Conservation (phyloP, 2,888 invertebrate genomes). For the Heliconius erato region DNA sequence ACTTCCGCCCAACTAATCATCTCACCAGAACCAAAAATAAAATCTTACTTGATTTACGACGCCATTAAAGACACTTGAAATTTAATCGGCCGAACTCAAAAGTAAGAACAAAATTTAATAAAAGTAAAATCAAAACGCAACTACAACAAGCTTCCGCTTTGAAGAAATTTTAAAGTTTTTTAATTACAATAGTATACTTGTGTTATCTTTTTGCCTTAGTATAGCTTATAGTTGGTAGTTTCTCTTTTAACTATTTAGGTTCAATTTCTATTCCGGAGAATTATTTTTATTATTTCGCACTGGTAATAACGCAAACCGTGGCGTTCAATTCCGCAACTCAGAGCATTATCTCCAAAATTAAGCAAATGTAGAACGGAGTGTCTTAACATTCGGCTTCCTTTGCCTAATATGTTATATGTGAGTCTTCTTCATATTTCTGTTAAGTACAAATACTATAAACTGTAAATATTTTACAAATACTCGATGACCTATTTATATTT, state of each 20-base stretch:
- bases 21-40: slow-evolving; percentile 46
- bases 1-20: slow-evolving; percentile 43
- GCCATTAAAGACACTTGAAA: slow-evolving; percentile 52
- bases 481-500: slow-evolving; percentile 15
- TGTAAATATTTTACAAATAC: slow-evolving; percentile 1
- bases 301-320: no score
- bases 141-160: slow-evolving; percentile 19
- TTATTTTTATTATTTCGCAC: no score
- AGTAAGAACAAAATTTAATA: slow-evolving; percentile 48
- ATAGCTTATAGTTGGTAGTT: neutral
- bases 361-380: no score
- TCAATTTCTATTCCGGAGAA: no score
- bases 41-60: slow-evolving; percentile 50
- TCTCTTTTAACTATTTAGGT: no score
- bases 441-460: no score
- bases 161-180: slow-evolving; percentile 1
- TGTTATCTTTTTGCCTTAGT: neutral
- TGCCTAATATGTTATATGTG: no score
- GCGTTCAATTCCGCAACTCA: no score
- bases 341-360: no score
- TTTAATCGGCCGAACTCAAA: slow-evolving; percentile 52
- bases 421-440: no score
- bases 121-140: slow-evolving; percentile 33
- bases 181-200: neutral
- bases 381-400: no score